Percentiles rank a stretch among this genome's conserved stretches.
These are phyloP conservation scores for Aleiodes leptofemur DNA, from an alignment of 2,888 invertebrate species.

Conservation along the genomic window DNA sequence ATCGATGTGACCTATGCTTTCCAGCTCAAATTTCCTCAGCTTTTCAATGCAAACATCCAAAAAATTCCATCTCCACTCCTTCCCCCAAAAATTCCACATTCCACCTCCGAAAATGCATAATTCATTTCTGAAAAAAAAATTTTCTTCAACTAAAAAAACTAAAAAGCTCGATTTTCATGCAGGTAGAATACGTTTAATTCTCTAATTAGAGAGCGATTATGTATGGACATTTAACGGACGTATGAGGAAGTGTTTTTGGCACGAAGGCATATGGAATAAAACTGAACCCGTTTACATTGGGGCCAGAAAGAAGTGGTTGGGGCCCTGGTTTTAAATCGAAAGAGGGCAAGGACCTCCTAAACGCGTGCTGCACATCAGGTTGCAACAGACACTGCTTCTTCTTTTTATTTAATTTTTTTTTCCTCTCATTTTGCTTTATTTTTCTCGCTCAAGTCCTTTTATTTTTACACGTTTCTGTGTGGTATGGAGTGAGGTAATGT, in stretches of 20 bases:
- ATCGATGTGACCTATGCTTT: no score
- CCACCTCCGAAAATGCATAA: background rate
- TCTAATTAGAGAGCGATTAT: no score
- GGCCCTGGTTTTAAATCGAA: constrained; percentile 12
- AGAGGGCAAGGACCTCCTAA: constrained; percentile 54
- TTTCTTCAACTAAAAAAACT: no score
- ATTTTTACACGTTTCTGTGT: constrained; percentile 12
- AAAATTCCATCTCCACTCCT: no score
- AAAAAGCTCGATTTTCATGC: no score
- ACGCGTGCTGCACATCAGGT: constrained; percentile 34
- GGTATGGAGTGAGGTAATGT: constrained; percentile 36
- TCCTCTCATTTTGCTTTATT: background rate
- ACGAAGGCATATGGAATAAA: constrained; percentile 28
- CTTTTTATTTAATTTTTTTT: background rate
- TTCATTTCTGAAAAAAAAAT: no score
- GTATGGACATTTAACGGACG: constrained; percentile 13
- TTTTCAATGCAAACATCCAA: no score
- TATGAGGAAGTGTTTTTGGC: constrained; percentile 31
- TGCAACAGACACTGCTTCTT: constrained; percentile 32
- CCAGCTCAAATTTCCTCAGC: no score
- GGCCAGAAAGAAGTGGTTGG: constrained; percentile 14
- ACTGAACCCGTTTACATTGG: constrained; percentile 30
- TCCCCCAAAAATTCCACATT: no score
- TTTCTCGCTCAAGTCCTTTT: background rate
- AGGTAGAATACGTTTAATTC: no score